These are phyloP conservation scores for Zygaena filipendulae DNA, from an alignment of 2,888 invertebrate genomes.

Conservation along the genomic window DNA sequence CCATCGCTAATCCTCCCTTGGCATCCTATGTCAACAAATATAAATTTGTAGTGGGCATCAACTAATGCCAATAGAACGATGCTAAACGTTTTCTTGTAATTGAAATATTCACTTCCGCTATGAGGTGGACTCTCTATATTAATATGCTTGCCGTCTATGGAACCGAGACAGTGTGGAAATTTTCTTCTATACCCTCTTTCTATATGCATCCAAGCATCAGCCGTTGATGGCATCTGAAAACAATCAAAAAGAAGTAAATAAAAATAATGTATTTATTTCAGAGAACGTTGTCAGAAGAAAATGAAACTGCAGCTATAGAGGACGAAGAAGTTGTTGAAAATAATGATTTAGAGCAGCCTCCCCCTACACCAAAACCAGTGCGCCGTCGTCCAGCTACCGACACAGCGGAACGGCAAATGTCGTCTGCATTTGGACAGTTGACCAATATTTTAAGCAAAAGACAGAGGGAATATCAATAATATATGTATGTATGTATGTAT, in stretches of 20 bases:
- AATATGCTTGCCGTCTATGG: slow-evolving; percentile 14
- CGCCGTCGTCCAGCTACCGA: slow-evolving; percentile 2
- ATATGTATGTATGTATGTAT: too few relatives aligned
- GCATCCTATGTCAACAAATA: slow-evolving; percentile 17
- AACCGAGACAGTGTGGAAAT: background rate
- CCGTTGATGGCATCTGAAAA: slow-evolving; percentile 5
- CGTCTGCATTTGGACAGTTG: slow-evolving; percentile 2
- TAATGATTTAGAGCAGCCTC: slow-evolving; percentile 1
- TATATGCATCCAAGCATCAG: slow-evolving; percentile 2
- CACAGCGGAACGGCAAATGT: slow-evolving; percentile 3
- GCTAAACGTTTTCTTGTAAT: slow-evolving; percentile 17
- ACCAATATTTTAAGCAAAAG: slow-evolving; percentile 4
- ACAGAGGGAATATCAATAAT: slow-evolving; percentile 3
- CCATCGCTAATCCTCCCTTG: slow-evolving; percentile 22
- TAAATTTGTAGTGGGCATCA: slow-evolving; percentile 15
- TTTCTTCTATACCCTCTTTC: background rate
- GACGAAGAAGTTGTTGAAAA: background rate
- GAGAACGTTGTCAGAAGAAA: too few relatives aligned
- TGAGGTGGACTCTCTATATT: slow-evolving; percentile 13
- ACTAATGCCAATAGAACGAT: slow-evolving; percentile 18
- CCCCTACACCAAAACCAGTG: background rate
- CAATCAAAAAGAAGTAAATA: background rate
- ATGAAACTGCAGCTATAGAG: background rate
- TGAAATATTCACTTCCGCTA: slow-evolving; percentile 14
- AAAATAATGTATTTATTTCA: background rate